Evolutionary conservation across 2,797 vertebrate species (phyloP).

Genomic region (Galagoides demidoff): DNA sequence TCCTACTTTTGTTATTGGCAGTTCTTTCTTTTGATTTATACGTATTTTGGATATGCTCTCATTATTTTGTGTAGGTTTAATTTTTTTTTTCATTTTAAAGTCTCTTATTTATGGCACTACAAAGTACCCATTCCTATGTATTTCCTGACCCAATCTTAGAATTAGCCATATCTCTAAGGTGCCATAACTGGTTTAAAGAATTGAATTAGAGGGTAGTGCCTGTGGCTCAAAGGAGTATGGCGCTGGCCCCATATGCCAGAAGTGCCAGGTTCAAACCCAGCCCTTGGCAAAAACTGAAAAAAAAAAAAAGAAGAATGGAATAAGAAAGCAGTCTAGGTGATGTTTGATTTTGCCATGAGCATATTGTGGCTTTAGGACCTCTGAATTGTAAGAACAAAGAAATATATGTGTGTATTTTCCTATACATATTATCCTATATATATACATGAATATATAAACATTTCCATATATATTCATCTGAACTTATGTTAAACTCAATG

Average conservation of each 20-base stretch:
- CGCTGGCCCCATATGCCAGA: too few relatives aligned
- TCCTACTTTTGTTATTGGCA: not conserved
- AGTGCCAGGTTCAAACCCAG: too few relatives aligned
- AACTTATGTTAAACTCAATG: not conserved
- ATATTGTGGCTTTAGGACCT: too few relatives aligned
- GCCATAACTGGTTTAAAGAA: not conserved
- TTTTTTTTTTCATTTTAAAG: not conserved
- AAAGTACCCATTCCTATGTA: too few relatives aligned
- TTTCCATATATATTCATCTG: too few relatives aligned
- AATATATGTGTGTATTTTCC: not conserved
- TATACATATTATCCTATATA: not conserved
- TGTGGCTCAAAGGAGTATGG: too few relatives aligned
- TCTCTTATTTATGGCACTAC: not conserved
- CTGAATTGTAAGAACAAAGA: not conserved
- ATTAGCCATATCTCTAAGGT: not conserved
- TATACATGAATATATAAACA: not conserved
- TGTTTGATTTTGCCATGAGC: not conserved
- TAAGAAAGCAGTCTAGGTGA: too few relatives aligned
- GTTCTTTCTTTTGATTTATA: not conserved
- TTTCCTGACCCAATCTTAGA: not conserved
- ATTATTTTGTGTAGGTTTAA: not conserved
- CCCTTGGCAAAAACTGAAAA: too few relatives aligned
- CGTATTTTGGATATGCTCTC: not conserved
- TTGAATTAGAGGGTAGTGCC: not conserved
- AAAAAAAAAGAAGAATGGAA: not conserved